Base-by-base conservation (phyloP, 2,797 vertebrate species). In the Astyanax mexicanus region DNA sequence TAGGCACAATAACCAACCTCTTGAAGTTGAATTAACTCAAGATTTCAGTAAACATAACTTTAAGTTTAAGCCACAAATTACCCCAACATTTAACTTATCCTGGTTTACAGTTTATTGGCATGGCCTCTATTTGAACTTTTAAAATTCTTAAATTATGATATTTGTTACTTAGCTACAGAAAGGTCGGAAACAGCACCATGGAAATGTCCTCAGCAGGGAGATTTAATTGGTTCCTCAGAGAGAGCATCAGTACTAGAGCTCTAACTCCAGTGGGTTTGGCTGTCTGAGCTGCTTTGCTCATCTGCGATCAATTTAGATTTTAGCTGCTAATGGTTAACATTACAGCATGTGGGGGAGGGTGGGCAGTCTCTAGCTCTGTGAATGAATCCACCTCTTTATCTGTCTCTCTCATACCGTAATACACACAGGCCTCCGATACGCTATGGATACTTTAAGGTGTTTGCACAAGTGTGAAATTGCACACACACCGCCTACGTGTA, bases 181-280 rank as follows among this genome's bases (percentile, higher is more conserved):
- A 67, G 13, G 15, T 32, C 42, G 17, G 47, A 68, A 40, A 65
- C 47, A 6, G 6, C 45, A 17, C 3, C 8, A 8, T 69, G 45
- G 38, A 73, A 57, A 68, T 38, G 55, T 62, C 19, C 45, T 19
- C 21, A 38, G 23, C 13, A 49, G 61, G 17, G 38, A 44, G 35
- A 7, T 65, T 55, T 77, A 74, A 74, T 65, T 70, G 61, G 68
- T 69, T 66, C 64, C 75, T 35, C 13, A 47, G 75, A 74, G 66
- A 52, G 51, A 40, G 27, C 69, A 69, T 51, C n/a, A 27, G 51
- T 37, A 60, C 70, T 57, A 40, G 25, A 66, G 42, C 49, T 62
- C 45, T 62, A 7, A 27, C 52, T 45, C 45, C 9, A 32, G 23
- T 37, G 52, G 38, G 25, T 58, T 21, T 32, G 8, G 0, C 52